Evolutionary conservation across 1,140 invertebrate species (phyloP).

Genomic region (Papilio aristodemus): DNA sequence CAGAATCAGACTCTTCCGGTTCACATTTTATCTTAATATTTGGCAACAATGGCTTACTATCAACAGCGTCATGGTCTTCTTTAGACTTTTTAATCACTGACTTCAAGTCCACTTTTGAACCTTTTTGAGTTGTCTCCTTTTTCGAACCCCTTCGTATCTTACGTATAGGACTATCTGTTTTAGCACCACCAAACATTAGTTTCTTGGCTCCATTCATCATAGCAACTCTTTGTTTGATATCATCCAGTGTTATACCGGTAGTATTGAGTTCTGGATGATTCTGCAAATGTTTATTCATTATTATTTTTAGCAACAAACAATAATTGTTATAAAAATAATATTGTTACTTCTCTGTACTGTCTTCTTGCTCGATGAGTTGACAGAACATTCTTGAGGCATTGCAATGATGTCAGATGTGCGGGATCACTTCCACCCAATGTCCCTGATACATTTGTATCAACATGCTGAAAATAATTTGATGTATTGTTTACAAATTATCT

Average conservation of each 20-base stretch:
- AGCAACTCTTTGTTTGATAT: constrained; percentile 72
- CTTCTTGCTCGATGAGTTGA: constrained; percentile 62
- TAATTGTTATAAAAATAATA: constrained; percentile 8
- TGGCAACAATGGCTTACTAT: constrained; percentile 63
- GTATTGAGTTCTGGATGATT: constrained; percentile 74
- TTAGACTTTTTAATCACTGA: constrained; percentile 54
- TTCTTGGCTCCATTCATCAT: constrained; percentile 71
- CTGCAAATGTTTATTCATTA: constrained; percentile 48
- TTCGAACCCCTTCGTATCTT: constrained; percentile 61
- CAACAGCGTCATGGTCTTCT: constrained; percentile 58
- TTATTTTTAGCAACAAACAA: background rate
- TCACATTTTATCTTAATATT: constrained; percentile 76
- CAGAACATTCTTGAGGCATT: constrained; percentile 68
- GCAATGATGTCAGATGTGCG: constrained; percentile 58
- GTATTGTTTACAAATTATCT: constrained; percentile 23
- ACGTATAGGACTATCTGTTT: constrained; percentile 57
- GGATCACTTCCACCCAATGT: constrained; percentile 63
- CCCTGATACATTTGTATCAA: constrained; percentile 63
- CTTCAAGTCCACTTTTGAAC: constrained; percentile 49
- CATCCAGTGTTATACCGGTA: constrained; percentile 71
- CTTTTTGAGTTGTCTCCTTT: constrained; percentile 54
- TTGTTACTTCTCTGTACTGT: constrained; percentile 67
- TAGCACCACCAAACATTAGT: constrained; percentile 72
- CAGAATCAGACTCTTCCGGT: constrained; percentile 67
- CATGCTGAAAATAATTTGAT: constrained; percentile 48